These are phyloP conservation scores for Hormaphis cornu DNA, from an alignment of 1,140 invertebrate species.

Conservation along the genomic window DNA sequence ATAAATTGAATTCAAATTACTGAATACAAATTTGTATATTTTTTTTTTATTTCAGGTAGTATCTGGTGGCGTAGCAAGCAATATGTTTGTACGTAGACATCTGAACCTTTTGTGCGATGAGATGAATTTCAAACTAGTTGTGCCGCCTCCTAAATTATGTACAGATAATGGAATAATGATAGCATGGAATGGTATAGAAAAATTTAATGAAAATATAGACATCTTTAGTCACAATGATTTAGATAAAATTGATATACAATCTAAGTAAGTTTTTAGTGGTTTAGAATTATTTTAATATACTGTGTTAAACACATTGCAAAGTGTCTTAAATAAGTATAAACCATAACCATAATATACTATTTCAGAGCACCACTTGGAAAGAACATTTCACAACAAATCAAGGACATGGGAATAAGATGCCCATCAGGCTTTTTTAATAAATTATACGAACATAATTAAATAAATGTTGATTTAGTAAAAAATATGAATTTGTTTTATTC, in stretches of 20 bases:
- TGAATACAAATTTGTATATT: neutral
- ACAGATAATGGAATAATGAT: slow-evolving; percentile 99
- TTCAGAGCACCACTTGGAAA: slow-evolving; percentile 49
- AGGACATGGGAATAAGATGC: slow-evolving; percentile 49
- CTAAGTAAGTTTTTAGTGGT: slow-evolving; percentile 36
- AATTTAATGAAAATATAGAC: slow-evolving; percentile 45
- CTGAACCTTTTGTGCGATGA: slow-evolving; percentile 59
- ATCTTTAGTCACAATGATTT: slow-evolving; percentile 45
- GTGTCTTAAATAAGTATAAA: neutral
- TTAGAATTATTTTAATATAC: neutral
- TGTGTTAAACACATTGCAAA: neutral
- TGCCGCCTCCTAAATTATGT: slow-evolving; percentile 78
- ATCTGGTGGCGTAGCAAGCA: slow-evolving; percentile 93
- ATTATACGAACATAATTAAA: slow-evolving; percentile 5
- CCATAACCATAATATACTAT: slow-evolving; percentile 25
- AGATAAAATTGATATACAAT: slow-evolving; percentile 45
- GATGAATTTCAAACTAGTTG: slow-evolving; percentile 54
- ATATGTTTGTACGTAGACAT: slow-evolving; percentile 65
- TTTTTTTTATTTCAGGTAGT: slow-evolving; percentile 52
- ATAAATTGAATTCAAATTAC: neutral
- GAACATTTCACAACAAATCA: slow-evolving; percentile 49
- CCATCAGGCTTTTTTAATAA: slow-evolving; percentile 21
- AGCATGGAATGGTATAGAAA: slow-evolving; percentile 93
- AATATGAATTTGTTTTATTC: neutral
- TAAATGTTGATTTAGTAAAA: neutral